These are phyloP conservation scores for Carassius carassius DNA, from an alignment of 2,113 vertebrate species.

Conservation along the genomic window DNA sequence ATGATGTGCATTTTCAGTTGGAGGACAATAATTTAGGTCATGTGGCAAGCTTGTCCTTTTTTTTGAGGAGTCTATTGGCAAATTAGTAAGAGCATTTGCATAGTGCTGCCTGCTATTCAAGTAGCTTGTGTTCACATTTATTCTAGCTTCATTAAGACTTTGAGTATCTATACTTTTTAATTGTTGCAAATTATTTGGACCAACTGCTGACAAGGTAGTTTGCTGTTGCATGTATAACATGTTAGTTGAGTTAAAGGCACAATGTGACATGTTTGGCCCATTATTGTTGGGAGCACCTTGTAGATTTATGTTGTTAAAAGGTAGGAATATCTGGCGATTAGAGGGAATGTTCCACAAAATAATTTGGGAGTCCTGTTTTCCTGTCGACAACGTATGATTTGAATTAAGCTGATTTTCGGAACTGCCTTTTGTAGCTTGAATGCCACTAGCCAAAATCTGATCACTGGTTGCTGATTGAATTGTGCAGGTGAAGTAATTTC, in stretches of 20 bases:
- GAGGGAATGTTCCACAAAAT: conserved; percentile 5
- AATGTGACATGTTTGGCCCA: not conserved
- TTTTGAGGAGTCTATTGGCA: not conserved
- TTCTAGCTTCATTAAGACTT: not conserved
- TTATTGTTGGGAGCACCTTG: not conserved
- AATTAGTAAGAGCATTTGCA: not conserved
- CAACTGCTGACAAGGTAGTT: not conserved
- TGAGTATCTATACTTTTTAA: not conserved
- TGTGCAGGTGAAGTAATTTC: conserved; percentile 6
- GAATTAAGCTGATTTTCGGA: not conserved
- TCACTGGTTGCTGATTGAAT: not conserved
- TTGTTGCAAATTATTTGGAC: not conserved
- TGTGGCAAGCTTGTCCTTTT: not conserved
- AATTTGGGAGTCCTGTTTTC: not conserved
- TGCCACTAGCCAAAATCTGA: not conserved
- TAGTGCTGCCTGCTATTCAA: not conserved
- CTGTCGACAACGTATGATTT: not conserved
- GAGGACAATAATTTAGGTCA: not conserved
- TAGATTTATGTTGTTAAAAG: not conserved
- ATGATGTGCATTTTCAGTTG: not conserved
- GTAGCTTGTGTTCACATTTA: not conserved
- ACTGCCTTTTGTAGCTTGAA: conserved; percentile 7
- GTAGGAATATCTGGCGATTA: not conserved
- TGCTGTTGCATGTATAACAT: not conserved
- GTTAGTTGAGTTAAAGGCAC: not conserved